These are phyloP conservation scores for Cynocephalus volans DNA, from an alignment of 2,113 vertebrate species.

Conservation along the genomic window DNA sequence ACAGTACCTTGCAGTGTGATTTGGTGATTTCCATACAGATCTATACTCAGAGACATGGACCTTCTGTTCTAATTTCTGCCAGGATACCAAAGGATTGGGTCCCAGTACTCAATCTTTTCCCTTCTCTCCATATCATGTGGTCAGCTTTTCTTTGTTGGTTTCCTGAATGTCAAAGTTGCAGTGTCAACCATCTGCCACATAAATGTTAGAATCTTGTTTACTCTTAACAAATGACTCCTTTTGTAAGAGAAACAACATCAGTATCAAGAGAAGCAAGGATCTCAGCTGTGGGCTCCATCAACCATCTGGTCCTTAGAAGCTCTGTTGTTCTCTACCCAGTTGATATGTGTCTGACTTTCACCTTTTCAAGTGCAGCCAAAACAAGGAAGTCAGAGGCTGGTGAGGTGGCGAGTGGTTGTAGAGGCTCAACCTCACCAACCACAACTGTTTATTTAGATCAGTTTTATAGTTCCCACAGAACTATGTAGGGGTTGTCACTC, in stretches of 20 bases:
- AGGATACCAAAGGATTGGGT: not conserved
- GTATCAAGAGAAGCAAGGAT: not conserved
- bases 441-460: not conserved
- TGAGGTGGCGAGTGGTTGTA: not conserved
- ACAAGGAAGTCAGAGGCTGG: not conserved
- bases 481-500: not conserved
- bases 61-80: not conserved
- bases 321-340: not conserved
- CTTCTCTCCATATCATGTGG: not conserved
- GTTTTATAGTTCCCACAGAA: not conserved
- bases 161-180: not conserved
- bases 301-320: not conserved
- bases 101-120: not conserved
- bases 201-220: not conserved
- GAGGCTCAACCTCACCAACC: not conserved
- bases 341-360: not conserved
- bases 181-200: not conserved
- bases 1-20: not conserved
- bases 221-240: not conserved
- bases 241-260: not conserved
- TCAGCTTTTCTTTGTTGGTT: not conserved
- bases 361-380: not conserved
- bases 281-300: not conserved
- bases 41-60: not conserved
- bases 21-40: not conserved